Conservation (phyloP, 1,140 invertebrate species). For the Carposina sasakii region DNA sequence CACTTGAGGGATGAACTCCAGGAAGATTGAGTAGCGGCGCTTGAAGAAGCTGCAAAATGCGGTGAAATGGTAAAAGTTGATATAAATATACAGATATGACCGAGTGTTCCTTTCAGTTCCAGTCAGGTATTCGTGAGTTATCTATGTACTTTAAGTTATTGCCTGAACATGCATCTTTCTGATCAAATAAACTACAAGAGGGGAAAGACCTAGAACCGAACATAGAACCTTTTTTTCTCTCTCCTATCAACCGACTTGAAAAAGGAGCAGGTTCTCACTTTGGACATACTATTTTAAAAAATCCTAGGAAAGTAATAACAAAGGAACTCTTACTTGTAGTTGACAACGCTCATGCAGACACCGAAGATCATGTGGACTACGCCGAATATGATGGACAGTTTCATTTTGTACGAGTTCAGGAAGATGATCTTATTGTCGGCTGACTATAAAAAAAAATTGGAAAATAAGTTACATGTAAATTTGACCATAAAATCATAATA, state of each 20-base stretch:
- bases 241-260: too few relatives aligned
- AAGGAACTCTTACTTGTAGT: conserved; percentile 85
- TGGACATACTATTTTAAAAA: conserved; percentile 1
- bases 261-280: too few relatives aligned
- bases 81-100: too few relatives aligned
- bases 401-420: conserved; percentile 99
- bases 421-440: conserved; percentile 97
- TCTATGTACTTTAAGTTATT: too few relatives aligned
- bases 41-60: conserved; percentile 80
- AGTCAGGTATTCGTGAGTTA: too few relatives aligned
- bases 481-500: background rate
- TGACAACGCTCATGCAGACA: conserved; percentile 89
- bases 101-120: too few relatives aligned
- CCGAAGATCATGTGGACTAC: conserved; percentile 98
- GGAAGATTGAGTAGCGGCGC: conserved; percentile 84
- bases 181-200: too few relatives aligned
- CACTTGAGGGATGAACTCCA: conserved; percentile 95
- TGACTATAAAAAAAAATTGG: conserved; percentile 68
- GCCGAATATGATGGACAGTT: conserved; percentile 96
- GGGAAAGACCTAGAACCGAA: too few relatives aligned
- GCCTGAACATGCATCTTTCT: too few relatives aligned
- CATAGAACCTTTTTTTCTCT: too few relatives aligned
- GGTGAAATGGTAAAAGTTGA: too few relatives aligned
- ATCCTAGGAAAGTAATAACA: too few relatives aligned
- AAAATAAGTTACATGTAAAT: background rate